phyloP scores from a whole-genome alignment of 2,797 vertebrate species.

The Sebastes nivosus region DNA sequence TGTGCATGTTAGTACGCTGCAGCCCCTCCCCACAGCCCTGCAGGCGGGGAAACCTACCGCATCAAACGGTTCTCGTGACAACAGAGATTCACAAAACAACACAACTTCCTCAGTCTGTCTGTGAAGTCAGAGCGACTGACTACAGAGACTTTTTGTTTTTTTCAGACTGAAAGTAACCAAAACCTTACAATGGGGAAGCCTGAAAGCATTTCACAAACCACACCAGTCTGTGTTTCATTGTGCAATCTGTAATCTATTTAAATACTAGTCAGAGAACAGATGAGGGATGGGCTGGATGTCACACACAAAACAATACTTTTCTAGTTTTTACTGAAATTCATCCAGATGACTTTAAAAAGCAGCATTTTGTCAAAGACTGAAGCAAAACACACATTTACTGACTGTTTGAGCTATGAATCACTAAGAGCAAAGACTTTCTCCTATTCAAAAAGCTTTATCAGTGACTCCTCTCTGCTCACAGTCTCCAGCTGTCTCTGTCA shows the following conservation, averaged over 20 bases:
- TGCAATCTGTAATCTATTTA: not conserved
- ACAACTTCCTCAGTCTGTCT: slow-evolving; percentile 33
- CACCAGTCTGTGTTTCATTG: not conserved
- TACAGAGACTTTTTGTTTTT: not conserved
- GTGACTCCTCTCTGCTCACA: not conserved
- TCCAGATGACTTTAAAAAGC: not conserved
- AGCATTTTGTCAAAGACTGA: not conserved
- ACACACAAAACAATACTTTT: not conserved
- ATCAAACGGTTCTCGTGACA: slow-evolving; percentile 40
- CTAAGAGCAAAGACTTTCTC: not conserved
- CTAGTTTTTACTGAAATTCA: not conserved
- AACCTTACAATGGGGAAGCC: not conserved
- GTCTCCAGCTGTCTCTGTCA: not conserved
- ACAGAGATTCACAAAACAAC: slow-evolving; percentile 21
- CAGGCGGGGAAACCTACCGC: not conserved
- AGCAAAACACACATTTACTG: not conserved
- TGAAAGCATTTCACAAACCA: not conserved
- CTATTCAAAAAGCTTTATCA: not conserved
- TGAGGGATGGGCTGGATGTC: not conserved
- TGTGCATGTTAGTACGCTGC: not conserved
- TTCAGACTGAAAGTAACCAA: not conserved
- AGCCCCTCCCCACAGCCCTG: slow-evolving; percentile 33
- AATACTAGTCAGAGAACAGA: not conserved
- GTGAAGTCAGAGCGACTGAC: not conserved
- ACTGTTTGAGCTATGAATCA: not conserved